Percentiles rank a stretch among this genome's conserved stretches.
phyloP scores from a whole-genome alignment of 2,888 invertebrate genomes.

The Lordiphosa andalusiaca region DNA sequence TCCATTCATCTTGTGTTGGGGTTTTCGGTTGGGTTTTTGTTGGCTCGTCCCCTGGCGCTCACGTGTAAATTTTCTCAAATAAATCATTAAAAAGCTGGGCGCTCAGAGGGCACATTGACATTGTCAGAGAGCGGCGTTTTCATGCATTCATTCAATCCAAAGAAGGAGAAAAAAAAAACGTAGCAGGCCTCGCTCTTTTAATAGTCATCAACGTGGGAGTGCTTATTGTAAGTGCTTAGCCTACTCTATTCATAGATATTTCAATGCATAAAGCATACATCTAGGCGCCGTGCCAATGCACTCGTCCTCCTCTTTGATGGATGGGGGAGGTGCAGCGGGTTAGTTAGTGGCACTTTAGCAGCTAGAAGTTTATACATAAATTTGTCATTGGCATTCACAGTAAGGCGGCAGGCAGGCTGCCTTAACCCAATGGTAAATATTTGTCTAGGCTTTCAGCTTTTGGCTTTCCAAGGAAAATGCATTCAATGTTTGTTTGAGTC shows the following conservation, averaged over 20 bases:
- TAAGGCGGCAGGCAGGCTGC: conserved; percentile 2
- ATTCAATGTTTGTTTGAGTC: conserved; percentile 25
- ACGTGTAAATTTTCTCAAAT: conserved; percentile 76
- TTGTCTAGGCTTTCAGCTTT: conserved; percentile 37
- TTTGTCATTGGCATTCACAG: conserved; percentile 73
- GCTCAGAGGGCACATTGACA: conserved; percentile 65
- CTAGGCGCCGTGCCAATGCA: conserved; percentile 69
- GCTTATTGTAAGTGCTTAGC: conserved; percentile 62
- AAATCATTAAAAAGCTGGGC: conserved; percentile 72
- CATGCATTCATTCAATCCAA: conserved; percentile 27
- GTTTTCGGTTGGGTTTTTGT: conserved; percentile 43
- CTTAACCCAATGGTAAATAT: conserved; percentile 45
- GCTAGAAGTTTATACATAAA: conserved; percentile 71
- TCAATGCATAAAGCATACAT: conserved; percentile 62
- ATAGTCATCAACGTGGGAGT: conserved; percentile 72
- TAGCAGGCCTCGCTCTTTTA: conserved; percentile 52
- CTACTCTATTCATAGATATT: conserved; percentile 63
- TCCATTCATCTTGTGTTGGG: conserved; percentile 51
- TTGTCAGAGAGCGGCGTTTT: conserved; percentile 54
- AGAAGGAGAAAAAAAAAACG: conserved; percentile 1
- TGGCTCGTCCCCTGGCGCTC: conserved; percentile 45
- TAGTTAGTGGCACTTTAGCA: conserved; percentile 72
- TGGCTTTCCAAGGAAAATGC: conserved; percentile 28
- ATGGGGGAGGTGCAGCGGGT: conserved; percentile 26
- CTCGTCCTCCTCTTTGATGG: conserved; percentile 34